These are phyloP conservation scores for Palythoa grandiflora DNA, from an alignment of 92 coral and sea anemone species.

Conservation along the genomic window DNA sequence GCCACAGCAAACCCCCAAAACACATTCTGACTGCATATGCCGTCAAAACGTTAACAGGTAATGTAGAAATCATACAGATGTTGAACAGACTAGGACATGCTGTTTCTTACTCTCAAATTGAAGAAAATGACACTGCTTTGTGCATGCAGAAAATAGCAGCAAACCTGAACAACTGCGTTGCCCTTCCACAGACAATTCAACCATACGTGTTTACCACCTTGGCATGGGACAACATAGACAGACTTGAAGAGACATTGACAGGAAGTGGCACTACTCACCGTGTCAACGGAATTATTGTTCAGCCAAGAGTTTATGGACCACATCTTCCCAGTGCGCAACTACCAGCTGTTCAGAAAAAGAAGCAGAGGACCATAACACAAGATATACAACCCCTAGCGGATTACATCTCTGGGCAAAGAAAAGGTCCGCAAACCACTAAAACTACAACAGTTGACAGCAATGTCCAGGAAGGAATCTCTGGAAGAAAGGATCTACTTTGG, in stretches of 20 bases:
- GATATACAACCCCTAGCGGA: constrained; percentile 16
- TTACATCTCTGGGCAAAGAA: constrained; percentile 64
- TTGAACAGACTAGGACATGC: constrained; percentile 71
- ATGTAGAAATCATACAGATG: constrained; percentile 62
- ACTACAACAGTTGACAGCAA: neutral
- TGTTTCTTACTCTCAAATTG: constrained; percentile 64
- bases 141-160: constrained; percentile 33
- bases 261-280: constrained; percentile 57
- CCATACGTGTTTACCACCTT: constrained; percentile 44
- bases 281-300: constrained; percentile 62
- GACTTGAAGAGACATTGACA: constrained; percentile 48
- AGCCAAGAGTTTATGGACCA: constrained; percentile 60
- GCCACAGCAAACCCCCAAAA: constrained; percentile 72
- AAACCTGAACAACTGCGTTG: constrained; percentile 36
- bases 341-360: constrained; percentile 39
- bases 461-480: constrained; percentile 43
- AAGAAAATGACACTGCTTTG: constrained; percentile 70
- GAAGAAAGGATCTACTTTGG: constrained; percentile 65
- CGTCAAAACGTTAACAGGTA: constrained; percentile 63
- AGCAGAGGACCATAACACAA: constrained; percentile 32
- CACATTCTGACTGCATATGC: constrained; percentile 68
- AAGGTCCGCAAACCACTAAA: constrained; percentile 43
- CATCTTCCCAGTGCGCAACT: constrained; percentile 30
- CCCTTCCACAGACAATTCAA: constrained; percentile 50
- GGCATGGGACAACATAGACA: constrained; percentile 54